These are phyloP conservation scores for Cinclus cinclus DNA, from an alignment of 2,113 vertebrate species.

Conservation along the genomic window DNA sequence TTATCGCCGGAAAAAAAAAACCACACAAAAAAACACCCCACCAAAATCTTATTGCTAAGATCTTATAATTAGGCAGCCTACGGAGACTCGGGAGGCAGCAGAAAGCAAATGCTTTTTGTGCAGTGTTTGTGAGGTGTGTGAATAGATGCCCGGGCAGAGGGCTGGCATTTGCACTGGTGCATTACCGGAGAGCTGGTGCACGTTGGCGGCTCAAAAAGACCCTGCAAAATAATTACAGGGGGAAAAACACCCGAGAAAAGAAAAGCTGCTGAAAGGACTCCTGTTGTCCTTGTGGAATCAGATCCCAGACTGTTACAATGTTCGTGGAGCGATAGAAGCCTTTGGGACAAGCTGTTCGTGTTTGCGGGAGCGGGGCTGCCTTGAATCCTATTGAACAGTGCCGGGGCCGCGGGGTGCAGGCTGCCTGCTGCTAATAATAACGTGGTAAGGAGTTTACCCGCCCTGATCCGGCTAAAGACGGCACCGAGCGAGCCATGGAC, in stretches of 20 bases:
- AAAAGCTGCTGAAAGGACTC: neutral
- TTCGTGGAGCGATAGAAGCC: neutral
- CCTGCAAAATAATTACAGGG: neutral
- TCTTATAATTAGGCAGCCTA: conserved; percentile 55
- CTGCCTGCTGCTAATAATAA: conserved; percentile 55
- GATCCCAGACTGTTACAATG: neutral
- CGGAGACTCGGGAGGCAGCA: neutral
- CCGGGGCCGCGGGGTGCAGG: neutral
- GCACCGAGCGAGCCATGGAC: neutral
- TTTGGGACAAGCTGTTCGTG: neutral
- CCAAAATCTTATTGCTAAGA: neutral
- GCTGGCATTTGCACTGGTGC: neutral
- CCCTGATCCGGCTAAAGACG: conserved; percentile 30
- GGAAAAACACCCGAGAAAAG: accelerated
- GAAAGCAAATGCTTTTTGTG: neutral
- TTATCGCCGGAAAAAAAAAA: conserved; percentile 15
- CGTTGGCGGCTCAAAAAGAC: neutral
- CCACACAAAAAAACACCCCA: neutral
- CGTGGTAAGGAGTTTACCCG: conserved; percentile 13
- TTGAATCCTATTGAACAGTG: neutral
- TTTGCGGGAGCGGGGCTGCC: neutral
- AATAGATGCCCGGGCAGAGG: neutral
- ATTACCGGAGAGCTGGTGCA: neutral
- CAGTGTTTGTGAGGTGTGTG: neutral
- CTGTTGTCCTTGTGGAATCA: neutral